These are phyloP conservation scores for Oscheius sp. DNA, from an alignment of 2,888 invertebrate genomes.

Conservation along the genomic window DNA sequence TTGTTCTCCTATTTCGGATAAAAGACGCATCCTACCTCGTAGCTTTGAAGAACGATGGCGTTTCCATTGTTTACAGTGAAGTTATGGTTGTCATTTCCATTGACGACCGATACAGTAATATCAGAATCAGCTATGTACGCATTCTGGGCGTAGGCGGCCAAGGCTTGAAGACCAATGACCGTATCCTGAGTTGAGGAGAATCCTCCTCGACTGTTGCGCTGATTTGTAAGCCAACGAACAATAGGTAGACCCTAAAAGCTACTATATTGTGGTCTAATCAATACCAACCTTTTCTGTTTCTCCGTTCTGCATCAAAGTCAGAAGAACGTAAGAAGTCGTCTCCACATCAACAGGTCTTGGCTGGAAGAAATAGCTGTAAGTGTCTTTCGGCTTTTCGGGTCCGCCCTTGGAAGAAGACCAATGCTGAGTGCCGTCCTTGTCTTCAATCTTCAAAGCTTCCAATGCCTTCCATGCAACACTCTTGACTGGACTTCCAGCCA, in stretches of 20 bases:
- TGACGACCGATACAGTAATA: conserved; percentile 75
- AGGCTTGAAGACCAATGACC: conserved; percentile 80
- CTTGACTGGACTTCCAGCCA: conserved; percentile 75
- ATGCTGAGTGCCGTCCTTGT: conserved; percentile 45
- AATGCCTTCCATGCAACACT: conserved; percentile 56
- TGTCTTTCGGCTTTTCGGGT: conserved; percentile 49
- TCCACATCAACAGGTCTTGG: conserved; percentile 81
- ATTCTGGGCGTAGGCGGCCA: conserved; percentile 24
- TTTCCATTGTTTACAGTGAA: conserved; percentile 61
- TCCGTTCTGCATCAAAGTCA: conserved; percentile 77
- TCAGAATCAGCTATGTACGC: conserved; percentile 77
- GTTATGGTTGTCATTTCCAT: conserved; percentile 71
- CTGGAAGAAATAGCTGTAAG: conserved; percentile 69
- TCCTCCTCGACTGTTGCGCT: conserved; percentile 79
- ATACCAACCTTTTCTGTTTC: conserved; percentile 59
- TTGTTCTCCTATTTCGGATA: conserved; percentile 36
- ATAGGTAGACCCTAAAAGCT: conserved; percentile 74
- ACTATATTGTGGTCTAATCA: not conserved
- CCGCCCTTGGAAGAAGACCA: conserved; percentile 70
- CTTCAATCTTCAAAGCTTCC: conserved; percentile 48
- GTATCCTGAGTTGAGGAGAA: conserved; percentile 82
- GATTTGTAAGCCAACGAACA: conserved; percentile 80
- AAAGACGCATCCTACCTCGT: conserved; percentile 75
- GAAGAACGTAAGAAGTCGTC: conserved; percentile 86
- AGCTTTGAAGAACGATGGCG: conserved; percentile 81